Conservation (phyloP, 2,888 invertebrate genomes). For the Netelia fuscicornis region DNA sequence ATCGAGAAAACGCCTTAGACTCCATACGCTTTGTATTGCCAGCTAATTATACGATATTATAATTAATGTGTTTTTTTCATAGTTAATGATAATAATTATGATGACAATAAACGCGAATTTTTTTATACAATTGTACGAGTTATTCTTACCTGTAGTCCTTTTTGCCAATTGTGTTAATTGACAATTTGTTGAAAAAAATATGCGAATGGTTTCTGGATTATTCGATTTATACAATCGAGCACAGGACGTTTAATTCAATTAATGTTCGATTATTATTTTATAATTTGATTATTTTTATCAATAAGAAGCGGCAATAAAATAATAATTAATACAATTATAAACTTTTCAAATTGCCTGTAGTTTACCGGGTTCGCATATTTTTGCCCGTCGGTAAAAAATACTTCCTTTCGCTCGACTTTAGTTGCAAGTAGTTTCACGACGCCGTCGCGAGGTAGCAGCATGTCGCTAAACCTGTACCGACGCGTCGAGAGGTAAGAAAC, state of each 20-base stretch:
- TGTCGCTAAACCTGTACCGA: conserved; percentile 9
- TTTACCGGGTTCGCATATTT: neutral
- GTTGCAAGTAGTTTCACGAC: conserved; percentile 49
- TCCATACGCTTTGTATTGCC: conserved; percentile 48
- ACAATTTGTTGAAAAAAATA: no score
- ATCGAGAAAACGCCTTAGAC: conserved; percentile 41
- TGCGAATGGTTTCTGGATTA: no score
- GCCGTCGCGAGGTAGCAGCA: conserved; percentile 70
- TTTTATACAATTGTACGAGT: conserved; percentile 42
- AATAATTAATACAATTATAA: no score
- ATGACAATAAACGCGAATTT: conserved; percentile 45
- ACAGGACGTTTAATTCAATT: no score
- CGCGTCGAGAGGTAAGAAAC: neutral
- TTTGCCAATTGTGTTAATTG: no score
- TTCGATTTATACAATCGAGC: no score
- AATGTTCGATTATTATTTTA: no score
- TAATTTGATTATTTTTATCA: no score
- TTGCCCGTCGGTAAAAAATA: conserved; percentile 69
- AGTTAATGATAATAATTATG: conserved; percentile 43
- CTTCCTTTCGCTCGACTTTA: conserved; percentile 27
- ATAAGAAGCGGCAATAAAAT: no score
- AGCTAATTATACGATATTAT: conserved; percentile 53
- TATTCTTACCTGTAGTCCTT: neutral
- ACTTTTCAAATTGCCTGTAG: no score
- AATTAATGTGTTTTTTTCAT: conserved; percentile 42